Base-by-base conservation (phyloP, 2,113 vertebrate genomes). In the Alaudala cheleensis region DNA sequence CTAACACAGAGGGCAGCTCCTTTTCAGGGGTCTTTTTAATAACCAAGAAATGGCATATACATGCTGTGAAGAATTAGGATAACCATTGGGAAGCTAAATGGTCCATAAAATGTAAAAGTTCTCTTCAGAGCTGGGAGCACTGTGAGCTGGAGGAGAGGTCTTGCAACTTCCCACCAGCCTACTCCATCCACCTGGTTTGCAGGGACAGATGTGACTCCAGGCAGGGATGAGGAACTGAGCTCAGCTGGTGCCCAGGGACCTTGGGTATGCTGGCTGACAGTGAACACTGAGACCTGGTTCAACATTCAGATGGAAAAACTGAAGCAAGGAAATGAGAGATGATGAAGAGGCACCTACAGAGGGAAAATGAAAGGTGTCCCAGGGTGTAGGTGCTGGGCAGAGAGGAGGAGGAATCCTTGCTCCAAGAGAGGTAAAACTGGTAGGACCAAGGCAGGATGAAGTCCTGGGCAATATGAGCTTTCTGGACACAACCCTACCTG, bases 61-160 rank as follows among this genome's bases (percentile, higher is more conserved):
- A 91, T 78, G 85, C 89, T 96, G 92, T 84, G 93, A 95, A 93
- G 92, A 92, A 96, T 93, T 84, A 96, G 81, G 91, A 96, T 93
- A 67, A 83, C 91, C 78, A 82, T 2, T 79, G 93, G 84, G 81
- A 97, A 90, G 74, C 81, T 92, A 96, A 97, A 96, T 62, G 79
- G 87, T 88, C 93, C 93, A 94, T 88, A 96, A 96, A 95, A 97
- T 57, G 29, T 74, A 90, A 78, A 77, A 34, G 77, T 65, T 94
- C 80, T 81, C 72, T 92, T 74, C 74, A 90, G 88, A 82, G 57
- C 80, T 87, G 70, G 71, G 51, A 92, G 44, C 78, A 65, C 6
- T 56, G 73, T 1, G 1, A 94, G 74, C 69, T 76, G 76, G 83
- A 93, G 66, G 51, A 93, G 67, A 96, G 70, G 42, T 47, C 91